Evolutionary conservation across 1,140 invertebrate genomes (phyloP), one percentile per base, ranked within the genome.

Genomic region (Dendrolimus punctatus): DNA sequence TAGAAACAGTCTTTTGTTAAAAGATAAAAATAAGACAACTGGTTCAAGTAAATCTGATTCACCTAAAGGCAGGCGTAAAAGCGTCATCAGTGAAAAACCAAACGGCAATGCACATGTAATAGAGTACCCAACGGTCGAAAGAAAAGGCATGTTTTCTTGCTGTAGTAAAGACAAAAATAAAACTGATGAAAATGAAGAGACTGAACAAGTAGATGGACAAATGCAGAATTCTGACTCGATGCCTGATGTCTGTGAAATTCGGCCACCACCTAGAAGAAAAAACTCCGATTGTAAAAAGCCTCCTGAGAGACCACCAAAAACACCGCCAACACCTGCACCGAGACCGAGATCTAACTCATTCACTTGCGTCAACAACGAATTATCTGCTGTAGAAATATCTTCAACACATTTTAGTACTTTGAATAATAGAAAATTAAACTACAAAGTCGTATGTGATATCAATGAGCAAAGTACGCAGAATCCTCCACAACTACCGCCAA

Each of bases 121-220:
- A 64, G 91, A 92, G 71, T 92, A 92, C 68, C 88, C 91, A 5
- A 92, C 91, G 0, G 88, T 92, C 5, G 91, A 92, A 74, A 87
- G 91, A 51, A 91, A 91, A 76, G 90, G 91, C 45, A 89, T 91
- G 70, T 92, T 92, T 67, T 91, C 91, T 40, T 92, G 91, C 68
- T 92, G 91, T 61, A 87, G 87, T 41, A 91, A 91, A 85, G 85
- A 88, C 51, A 85, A 86, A 61, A 90, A 87, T 68, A 85, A 87
- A 67, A 73, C 73, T 5, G 88, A 88, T 51, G 73, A 78, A 6
- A 78, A 69, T 8, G 80, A 84, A 40, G 83, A 82, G 56, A 60
- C 73, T 8, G 77, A 83, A 54, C 75, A 76, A 62, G 64, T 74
- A 40, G 80, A 80, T 55, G 51, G 59, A 8, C 71, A 75, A 8